Conservation (phyloP, 1,140 invertebrate species). For the Pseudomyrmex sp. region DNA sequence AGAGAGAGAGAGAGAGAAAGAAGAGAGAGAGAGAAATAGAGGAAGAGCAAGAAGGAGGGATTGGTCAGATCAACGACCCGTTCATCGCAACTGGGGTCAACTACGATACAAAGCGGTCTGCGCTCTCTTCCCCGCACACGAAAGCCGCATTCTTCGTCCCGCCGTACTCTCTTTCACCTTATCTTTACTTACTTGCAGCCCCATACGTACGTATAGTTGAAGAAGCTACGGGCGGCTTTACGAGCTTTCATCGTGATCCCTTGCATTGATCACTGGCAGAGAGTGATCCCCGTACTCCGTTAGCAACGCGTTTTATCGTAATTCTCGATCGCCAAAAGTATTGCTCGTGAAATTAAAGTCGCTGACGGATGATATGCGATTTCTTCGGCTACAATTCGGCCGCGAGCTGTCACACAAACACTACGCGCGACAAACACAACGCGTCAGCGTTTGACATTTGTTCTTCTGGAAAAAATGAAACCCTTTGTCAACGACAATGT, state of each 20-base stretch:
- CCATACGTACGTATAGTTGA: not conserved
- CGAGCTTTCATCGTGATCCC: not conserved
- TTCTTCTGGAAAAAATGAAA: too few relatives aligned
- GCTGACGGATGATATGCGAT: not conserved
- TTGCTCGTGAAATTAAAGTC: not conserved
- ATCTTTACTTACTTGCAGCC: not conserved
- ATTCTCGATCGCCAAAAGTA: not conserved
- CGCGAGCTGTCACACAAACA: too few relatives aligned
- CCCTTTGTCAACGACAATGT: too few relatives aligned
- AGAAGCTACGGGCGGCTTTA: constrained; percentile 12
- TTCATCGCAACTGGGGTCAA: constrained; percentile 32
- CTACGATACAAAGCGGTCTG: constrained; percentile 15
- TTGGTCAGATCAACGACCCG: constrained; percentile 52
- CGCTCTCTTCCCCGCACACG: not conserved
- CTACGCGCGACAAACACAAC: too few relatives aligned
- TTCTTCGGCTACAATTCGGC: too few relatives aligned
- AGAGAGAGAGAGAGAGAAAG: not conserved
- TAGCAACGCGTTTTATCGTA: not conserved
- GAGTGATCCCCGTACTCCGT: not conserved
- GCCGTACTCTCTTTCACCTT: not conserved
- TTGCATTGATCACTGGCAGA: not conserved
- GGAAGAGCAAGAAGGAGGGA: not conserved
- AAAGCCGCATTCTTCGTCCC: constrained; percentile 29
- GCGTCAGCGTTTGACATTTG: too few relatives aligned
- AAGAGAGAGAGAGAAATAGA: not conserved